A percentile compares a stretch with the other conserved stretches of the same genome.
Conservation (phyloP, 2,797 vertebrate genomes). For the Sebastes diaconus region DNA sequence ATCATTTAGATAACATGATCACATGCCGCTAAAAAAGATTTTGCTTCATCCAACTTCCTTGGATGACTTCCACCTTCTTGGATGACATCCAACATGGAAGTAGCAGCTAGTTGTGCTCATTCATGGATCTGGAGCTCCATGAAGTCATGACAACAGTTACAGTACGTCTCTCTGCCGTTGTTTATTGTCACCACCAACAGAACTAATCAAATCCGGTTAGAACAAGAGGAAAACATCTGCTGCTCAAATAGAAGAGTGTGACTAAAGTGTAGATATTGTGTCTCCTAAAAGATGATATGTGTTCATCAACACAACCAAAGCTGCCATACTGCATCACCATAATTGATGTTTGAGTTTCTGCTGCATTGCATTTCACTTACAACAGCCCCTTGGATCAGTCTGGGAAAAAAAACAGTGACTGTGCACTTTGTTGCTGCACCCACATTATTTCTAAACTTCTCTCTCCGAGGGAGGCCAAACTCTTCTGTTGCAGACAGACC, state of each 20-base stretch:
- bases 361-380: constrained; percentile 64
- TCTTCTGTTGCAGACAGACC: constrained; percentile 18
- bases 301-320: constrained; percentile 32
- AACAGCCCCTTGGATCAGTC: constrained; percentile 44
- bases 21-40: not conserved
- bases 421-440: constrained; percentile 52
- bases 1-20: not conserved
- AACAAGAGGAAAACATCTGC: not conserved
- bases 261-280: constrained; percentile 1
- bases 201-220: not conserved
- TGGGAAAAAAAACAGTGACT: constrained; percentile 47
- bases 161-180: not conserved
- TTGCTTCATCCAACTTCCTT: not conserved
- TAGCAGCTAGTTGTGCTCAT: not conserved
- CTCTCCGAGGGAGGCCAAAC: constrained; percentile 24
- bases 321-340: constrained; percentile 43
- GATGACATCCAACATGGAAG: not conserved
- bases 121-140: not conserved
- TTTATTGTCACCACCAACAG: not conserved
- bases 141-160: not conserved
- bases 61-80: not conserved
- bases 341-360: constrained; percentile 68
- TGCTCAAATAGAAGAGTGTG: not conserved
- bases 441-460: constrained; percentile 50
- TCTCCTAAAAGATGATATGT: constrained; percentile 23